Evolutionary conservation across 2,888 invertebrate species (phyloP).

Genomic region (Julus scandinavius): DNA sequence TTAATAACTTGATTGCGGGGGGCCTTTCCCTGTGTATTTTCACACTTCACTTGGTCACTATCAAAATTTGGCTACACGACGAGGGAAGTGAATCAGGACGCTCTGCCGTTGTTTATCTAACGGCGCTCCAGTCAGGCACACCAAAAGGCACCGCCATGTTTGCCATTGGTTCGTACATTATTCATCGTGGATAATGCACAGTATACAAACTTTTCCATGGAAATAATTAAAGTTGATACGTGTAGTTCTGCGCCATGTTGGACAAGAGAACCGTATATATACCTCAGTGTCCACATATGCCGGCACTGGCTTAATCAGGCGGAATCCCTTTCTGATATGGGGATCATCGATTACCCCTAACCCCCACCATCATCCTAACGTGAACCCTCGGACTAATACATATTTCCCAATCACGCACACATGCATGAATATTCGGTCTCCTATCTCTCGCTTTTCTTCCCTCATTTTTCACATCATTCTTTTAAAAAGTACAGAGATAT

Average conservation of each 20-base stretch:
- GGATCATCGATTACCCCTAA: slow-evolving; percentile 12
- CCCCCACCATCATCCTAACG: background rate
- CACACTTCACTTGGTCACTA: slow-evolving; percentile 32
- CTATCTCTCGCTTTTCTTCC: slow-evolving; percentile 31
- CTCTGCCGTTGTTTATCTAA: slow-evolving; percentile 31
- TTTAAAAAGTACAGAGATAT: background rate
- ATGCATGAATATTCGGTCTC: background rate
- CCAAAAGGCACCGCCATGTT: slow-evolving; percentile 39
- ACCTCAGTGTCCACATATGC: slow-evolving; percentile 4
- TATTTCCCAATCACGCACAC: slow-evolving; percentile 16
- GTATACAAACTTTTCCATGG: slow-evolving; percentile 16
- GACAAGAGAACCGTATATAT: background rate
- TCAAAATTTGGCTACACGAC: slow-evolving; percentile 8
- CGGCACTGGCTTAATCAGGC: background rate
- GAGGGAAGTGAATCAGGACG: slow-evolving; percentile 5
- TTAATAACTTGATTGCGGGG: slow-evolving; percentile 30
- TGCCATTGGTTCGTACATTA: slow-evolving; percentile 16
- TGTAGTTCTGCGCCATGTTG: background rate
- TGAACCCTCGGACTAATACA: background rate
- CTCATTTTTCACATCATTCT: slow-evolving; percentile 39
- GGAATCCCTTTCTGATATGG: slow-evolving; percentile 42
- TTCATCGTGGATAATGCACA: background rate
- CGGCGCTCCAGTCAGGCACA: slow-evolving; percentile 34
- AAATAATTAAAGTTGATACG: slow-evolving; percentile 18
- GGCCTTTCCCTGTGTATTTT: slow-evolving; percentile 2